Evolutionary conservation across 2,888 invertebrate species (phyloP).

Genomic region (Limnephilus lunatus): DNA sequence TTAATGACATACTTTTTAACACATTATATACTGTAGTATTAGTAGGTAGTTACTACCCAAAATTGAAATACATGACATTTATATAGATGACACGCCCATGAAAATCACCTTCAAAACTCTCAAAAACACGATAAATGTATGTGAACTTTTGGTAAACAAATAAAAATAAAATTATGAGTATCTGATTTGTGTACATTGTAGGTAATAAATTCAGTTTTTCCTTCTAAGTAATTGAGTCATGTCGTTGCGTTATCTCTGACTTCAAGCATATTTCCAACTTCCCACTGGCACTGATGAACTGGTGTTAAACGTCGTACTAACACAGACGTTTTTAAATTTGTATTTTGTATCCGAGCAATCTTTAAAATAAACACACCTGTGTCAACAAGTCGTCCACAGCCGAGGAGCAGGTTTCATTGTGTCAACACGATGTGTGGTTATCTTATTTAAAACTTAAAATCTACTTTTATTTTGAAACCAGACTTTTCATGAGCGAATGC

Average conservation of each 20-base stretch:
- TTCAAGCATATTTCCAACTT: background rate
- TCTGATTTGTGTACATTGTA: background rate
- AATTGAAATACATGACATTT: no score
- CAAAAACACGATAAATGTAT: no score
- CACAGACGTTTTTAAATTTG: background rate
- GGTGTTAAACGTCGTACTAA: background rate
- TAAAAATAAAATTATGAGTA: no score
- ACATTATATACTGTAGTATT: no score
- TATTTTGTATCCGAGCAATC: constrained; percentile 35
- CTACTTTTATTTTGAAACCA: background rate
- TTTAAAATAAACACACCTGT: constrained; percentile 50
- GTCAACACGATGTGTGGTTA: constrained; percentile 40
- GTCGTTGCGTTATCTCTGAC: background rate
- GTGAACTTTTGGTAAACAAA: no score
- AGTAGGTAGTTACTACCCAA: no score
- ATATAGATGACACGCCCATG: no score
- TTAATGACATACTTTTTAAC: no score
- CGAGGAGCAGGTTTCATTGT: constrained; percentile 36
- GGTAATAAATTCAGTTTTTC: background rate
- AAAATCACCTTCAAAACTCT: no score
- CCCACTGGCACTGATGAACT: background rate
- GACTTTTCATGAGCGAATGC: background rate
- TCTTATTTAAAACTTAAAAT: constrained; percentile 21
- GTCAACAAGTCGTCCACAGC: constrained; percentile 11
- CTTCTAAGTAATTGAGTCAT: background rate